phyloP scores from a whole-genome alignment of 2,888 invertebrate species.

The Drosophila longiperda region DNA sequence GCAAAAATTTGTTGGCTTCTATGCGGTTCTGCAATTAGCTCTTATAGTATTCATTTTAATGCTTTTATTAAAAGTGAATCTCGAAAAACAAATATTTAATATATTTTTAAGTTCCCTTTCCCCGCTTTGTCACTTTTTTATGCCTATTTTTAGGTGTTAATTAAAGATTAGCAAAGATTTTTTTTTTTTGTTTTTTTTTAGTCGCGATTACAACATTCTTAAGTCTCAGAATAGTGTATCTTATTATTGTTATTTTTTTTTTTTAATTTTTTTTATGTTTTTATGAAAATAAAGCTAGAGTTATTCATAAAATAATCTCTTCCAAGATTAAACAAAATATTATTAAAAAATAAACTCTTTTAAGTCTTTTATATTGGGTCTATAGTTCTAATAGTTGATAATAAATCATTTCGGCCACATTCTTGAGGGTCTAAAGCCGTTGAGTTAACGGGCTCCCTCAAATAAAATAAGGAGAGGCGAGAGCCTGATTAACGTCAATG shows the following conservation, averaged over 20 bases:
- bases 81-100: not conserved
- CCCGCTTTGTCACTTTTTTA: not conserved
- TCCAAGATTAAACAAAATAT: not conserved
- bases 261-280: not conserved
- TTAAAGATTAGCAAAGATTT: not conserved
- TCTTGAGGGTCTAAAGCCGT: not conserved
- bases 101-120: not conserved
- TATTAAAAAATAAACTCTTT: not conserved
- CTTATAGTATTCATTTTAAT: not conserved
- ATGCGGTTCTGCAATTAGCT: not conserved
- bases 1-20: not conserved
- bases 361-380: not conserved
- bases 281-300: not conserved
- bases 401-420: not conserved
- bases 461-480: not conserved
- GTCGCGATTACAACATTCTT: not conserved
- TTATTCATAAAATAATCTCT: not conserved
- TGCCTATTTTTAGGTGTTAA: not conserved
- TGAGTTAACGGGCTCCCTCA: not conserved
- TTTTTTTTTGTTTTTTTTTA: not conserved
- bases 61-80: not conserved
- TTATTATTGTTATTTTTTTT: not conserved
- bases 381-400: not conserved
- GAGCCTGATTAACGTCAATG: conserved; percentile 14
- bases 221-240: not conserved